phyloP scores from a whole-genome alignment of 2,113 vertebrate genomes.

The Anolis carolinensis region DNA sequence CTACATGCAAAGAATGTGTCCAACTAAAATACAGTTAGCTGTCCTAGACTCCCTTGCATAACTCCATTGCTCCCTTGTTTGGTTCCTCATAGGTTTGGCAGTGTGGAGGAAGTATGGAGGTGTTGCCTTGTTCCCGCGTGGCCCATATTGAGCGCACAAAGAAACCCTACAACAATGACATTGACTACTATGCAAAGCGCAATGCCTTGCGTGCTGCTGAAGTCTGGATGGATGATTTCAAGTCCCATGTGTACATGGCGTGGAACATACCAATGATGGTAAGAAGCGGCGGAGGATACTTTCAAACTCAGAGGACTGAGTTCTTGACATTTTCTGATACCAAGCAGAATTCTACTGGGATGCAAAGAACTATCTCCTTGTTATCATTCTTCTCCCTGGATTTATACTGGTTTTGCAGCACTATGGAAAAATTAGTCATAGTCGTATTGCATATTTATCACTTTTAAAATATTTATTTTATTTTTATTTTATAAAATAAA shows the following conservation, averaged over 20 bases:
- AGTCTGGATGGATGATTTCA: constrained; percentile 99
- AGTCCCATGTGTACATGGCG: constrained; percentile 98
- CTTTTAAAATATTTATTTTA: no score
- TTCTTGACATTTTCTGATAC: no score
- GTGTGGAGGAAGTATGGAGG: constrained; percentile 98
- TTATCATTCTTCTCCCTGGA: no score
- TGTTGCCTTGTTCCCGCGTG: constrained; percentile 93
- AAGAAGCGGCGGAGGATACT: constrained; percentile 41
- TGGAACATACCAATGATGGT: constrained; percentile 99
- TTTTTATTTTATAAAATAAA: no score
- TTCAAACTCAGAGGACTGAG: neutral
- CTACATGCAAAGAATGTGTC: no score
- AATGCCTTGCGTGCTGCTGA: constrained; percentile 93
- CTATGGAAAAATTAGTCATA: no score
- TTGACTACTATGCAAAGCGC: constrained; percentile 96
- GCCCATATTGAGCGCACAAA: constrained; percentile 97
- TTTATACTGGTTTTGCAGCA: no score
- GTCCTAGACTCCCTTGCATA: neutral
- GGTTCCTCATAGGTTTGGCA: constrained; percentile 88
- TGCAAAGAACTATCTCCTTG: no score
- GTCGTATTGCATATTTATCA: no score
- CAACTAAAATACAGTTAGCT: no score
- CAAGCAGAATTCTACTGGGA: no score
- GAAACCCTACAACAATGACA: constrained; percentile 98
- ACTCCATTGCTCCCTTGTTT: fast-evolving